phyloP scores from a whole-genome alignment of 2,888 invertebrate species.

The Eupithecia vulgata region DNA sequence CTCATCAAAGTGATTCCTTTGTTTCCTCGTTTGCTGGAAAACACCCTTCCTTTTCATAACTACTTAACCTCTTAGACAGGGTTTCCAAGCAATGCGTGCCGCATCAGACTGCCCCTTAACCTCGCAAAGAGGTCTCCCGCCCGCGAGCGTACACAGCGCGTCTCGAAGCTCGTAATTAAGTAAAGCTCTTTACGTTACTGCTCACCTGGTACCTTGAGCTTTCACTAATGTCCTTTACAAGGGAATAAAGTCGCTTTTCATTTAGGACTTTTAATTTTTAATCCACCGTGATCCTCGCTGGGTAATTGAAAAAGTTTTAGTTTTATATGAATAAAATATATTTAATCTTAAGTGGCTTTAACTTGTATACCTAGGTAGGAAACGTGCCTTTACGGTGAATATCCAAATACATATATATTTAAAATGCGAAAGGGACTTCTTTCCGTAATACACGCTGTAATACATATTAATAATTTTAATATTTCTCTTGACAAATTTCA shows the following conservation, averaged over 20 bases:
- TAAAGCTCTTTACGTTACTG: slow-evolving; percentile 63
- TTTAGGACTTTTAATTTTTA: slow-evolving; percentile 34
- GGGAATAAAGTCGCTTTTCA: slow-evolving; percentile 30
- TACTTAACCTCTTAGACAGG: neutral
- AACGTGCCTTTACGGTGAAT: neutral
- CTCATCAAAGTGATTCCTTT: neutral
- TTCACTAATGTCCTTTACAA: slow-evolving; percentile 37
- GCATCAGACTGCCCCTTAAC: slow-evolving; percentile 27
- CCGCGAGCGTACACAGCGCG: slow-evolving; percentile 56
- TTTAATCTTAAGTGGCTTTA: neutral
- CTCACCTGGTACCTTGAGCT: slow-evolving; percentile 50
- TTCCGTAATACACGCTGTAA: too few relatives aligned
- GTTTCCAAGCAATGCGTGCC: neutral
- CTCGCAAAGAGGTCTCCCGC: slow-evolving; percentile 53
- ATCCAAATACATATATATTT: too few relatives aligned
- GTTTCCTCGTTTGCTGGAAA: neutral
- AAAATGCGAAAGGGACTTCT: too few relatives aligned
- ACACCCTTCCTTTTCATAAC: slow-evolving; percentile 1
- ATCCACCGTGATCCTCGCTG: slow-evolving; percentile 1
- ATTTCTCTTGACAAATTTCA: too few relatives aligned
- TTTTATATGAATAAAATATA: neutral
- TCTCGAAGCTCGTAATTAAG: slow-evolving; percentile 62
- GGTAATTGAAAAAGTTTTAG: slow-evolving; percentile 14
- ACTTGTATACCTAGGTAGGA: neutral
- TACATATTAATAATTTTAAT: too few relatives aligned